These are phyloP conservation scores for Xiphias gladius DNA, from an alignment of 2,113 vertebrate species.

Conservation along the genomic window DNA sequence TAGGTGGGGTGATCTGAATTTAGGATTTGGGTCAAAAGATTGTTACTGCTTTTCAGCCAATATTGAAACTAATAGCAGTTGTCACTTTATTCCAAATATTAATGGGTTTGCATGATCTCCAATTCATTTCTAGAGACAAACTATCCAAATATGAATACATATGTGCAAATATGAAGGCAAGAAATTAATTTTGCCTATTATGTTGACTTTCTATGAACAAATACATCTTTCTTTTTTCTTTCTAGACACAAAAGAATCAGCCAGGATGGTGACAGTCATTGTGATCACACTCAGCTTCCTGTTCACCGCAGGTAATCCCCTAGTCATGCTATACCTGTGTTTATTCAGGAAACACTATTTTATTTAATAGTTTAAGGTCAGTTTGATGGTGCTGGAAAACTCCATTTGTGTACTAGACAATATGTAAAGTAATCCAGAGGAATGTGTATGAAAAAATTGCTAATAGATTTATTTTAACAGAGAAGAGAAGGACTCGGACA, in stretches of 20 bases:
- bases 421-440: not conserved
- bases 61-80: not conserved
- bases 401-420: not conserved
- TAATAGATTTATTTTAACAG: not conserved
- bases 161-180: not conserved
- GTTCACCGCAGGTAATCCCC: slow-evolving; percentile 72
- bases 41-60: slow-evolving; percentile 1
- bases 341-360: not conserved
- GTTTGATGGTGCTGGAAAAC: not conserved
- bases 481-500: not conserved
- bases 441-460: not conserved
- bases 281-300: slow-evolving; percentile 71
- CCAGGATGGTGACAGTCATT: slow-evolving; percentile 71
- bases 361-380: not conserved
- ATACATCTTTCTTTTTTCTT: slow-evolving; percentile 5
- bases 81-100: not conserved
- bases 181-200: not conserved
- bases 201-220: not conserved
- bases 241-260: slow-evolving; percentile 47
- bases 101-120: not conserved
- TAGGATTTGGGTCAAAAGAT: not conserved
- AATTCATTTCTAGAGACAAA: not conserved
- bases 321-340: not conserved
- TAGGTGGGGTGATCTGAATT: not conserved
- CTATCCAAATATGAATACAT: not conserved